Percentiles rank a stretch among this genome's conserved stretches.
These are phyloP conservation scores for Alethe castanea DNA, from an alignment of 2,113 vertebrate genomes.

Conservation along the genomic window DNA sequence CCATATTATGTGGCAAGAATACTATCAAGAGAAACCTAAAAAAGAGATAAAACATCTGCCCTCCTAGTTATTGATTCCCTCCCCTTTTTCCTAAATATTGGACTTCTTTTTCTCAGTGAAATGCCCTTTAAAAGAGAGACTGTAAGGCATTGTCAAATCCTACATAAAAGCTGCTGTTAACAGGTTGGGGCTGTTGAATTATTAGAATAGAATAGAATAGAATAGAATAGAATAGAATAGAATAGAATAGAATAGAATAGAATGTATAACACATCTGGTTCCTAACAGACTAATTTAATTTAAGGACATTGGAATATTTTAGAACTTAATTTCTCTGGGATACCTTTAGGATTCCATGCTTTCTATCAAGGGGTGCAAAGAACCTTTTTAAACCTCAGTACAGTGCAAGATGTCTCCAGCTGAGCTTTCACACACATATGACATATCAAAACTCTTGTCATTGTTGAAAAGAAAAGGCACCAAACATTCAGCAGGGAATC, in stretches of 20 bases:
- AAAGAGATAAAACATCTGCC: background rate
- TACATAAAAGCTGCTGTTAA: background rate
- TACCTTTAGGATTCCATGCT: background rate
- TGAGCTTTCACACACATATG: background rate
- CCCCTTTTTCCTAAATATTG: background rate
- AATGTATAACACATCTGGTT: background rate
- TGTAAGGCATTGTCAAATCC: background rate
- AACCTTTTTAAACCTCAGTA: background rate
- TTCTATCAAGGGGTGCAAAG: background rate
- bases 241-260: background rate
- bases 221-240: background rate
- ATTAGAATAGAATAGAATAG: background rate
- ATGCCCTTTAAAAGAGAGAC: background rate
- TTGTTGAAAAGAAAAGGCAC: background rate
- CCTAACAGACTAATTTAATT: background rate
- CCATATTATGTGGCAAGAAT: background rate
- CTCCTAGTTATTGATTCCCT: background rate
- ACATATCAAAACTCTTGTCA: background rate
- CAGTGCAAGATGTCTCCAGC: background rate
- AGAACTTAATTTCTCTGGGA: background rate
- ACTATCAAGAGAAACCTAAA: background rate
- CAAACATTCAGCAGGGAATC: background rate
- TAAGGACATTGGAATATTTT: background rate
- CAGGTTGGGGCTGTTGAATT: background rate
- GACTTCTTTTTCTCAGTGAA: background rate